Conservation (phyloP, 1,140 invertebrate species). For the Lutraria rhynchaena region DNA sequence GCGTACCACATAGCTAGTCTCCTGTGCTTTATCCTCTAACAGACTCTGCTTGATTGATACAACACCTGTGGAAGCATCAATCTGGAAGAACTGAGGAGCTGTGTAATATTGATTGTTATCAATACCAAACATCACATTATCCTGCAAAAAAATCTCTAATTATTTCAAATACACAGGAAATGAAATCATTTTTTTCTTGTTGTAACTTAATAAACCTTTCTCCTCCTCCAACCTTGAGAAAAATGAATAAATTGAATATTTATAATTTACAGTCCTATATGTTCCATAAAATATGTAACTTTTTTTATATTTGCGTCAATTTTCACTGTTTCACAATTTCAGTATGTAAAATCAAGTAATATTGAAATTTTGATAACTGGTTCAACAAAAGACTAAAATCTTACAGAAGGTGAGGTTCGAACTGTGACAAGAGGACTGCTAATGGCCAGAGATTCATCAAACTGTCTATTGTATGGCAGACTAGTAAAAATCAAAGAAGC, state of each 20-base stretch:
- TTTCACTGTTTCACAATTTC: too few relatives aligned
- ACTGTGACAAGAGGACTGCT: constrained; percentile 59
- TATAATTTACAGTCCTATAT: too few relatives aligned
- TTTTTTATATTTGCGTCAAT: too few relatives aligned
- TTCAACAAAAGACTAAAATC: background rate
- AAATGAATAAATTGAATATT: too few relatives aligned
- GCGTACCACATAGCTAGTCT: constrained; percentile 52
- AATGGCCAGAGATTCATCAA: constrained; percentile 57
- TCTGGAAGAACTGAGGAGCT: constrained; percentile 60
- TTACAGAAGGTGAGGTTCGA: constrained; percentile 54
- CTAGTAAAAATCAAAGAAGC: constrained; percentile 57
- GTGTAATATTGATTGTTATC: constrained; percentile 8
- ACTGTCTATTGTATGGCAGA: constrained; percentile 53
- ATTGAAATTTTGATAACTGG: too few relatives aligned
- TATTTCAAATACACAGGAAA: too few relatives aligned
- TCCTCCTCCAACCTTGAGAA: too few relatives aligned
- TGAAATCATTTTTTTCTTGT: too few relatives aligned
- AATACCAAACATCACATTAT: constrained; percentile 28
- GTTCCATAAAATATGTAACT: too few relatives aligned
- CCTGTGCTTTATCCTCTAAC: constrained; percentile 17
- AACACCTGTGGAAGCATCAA: constrained; percentile 61
- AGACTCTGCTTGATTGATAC: constrained; percentile 55
- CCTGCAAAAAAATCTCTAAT: too few relatives aligned
- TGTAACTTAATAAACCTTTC: too few relatives aligned
- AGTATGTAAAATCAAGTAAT: too few relatives aligned